A percentile compares a stretch with the other conserved stretches of the same genome.
Conservation (phyloP, 2,113 vertebrate genomes). For the Dasyornis broadbenti region DNA sequence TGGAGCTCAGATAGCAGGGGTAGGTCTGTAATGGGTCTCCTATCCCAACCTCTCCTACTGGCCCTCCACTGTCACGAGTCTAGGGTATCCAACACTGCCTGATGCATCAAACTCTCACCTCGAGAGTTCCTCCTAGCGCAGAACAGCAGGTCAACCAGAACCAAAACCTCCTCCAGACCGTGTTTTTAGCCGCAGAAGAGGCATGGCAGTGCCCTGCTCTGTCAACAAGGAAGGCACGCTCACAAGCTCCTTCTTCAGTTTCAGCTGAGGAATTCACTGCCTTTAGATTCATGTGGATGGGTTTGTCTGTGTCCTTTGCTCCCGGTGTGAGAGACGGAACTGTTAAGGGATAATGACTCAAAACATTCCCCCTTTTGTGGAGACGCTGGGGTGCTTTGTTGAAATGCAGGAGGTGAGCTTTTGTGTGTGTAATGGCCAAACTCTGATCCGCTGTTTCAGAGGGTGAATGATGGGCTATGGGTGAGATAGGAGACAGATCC, state of each 20-base stretch:
- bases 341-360: background rate
- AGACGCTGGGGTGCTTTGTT: background rate
- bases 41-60: background rate
- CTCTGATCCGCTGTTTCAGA: background rate
- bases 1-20: background rate
- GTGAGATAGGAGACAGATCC: background rate
- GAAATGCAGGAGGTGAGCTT: background rate
- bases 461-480: background rate
- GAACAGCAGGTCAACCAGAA: background rate
- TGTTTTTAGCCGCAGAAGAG: background rate
- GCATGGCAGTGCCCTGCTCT: background rate
- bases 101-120: background rate
- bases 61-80: background rate
- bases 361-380: background rate
- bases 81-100: background rate
- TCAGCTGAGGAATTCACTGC: background rate
- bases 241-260: background rate
- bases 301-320: background rate
- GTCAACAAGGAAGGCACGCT: background rate
- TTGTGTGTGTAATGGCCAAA: background rate
- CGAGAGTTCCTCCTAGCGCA: background rate
- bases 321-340: background rate
- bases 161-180: background rate
- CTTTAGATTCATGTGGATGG: background rate
- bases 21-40: background rate